Base-by-base conservation (phyloP, 2,888 invertebrate genomes). In the Crepidodera aurea region DNA sequence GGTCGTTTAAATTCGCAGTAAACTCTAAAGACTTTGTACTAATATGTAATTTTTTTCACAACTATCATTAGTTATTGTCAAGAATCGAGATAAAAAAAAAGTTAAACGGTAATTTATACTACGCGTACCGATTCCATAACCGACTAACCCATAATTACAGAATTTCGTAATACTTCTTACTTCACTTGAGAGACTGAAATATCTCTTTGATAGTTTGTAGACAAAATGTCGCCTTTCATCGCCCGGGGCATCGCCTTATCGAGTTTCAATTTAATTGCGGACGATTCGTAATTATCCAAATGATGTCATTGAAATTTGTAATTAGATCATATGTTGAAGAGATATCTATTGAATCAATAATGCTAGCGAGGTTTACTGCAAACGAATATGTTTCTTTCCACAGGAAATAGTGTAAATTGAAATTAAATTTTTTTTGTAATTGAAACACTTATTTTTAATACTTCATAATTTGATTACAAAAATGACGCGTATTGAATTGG, bases 181-280 rank as follows among this genome's bases (percentile, higher is more conserved):
- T 34, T 34, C 34, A 34, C 13, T 13, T 12, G 13, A 34, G 34
- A 34, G n/a, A 12, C n/a, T n/a, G 13, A 34, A 34, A 34, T 34
- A 34, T 4, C 34, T 29, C 29, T 29, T 8, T 40, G 18, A 4
- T 5, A 40, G 5, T 42, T 42, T 19, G 18, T 39, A 53, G 53
- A 53, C 53, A 13, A 39, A 37, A 13, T 15, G 53, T 53, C 53
- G 53, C 39, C 39, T 53, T 53, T 53, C 39, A 39, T 53, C 25
- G 53, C 53, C 25, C 15, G 7, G 16, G 39, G 53, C 39, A 25
- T n/a, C 39, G 25, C 22, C 53, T 53, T 53, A 39, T 39, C 39
- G 22, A 19, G 7, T 12, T 32, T 32, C 16, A 16, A 15, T 53
- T 13, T 19, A 34, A 34, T 34, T 34, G 10, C 13, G 2, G 34